phyloP scores from a whole-genome alignment of 2,888 invertebrate species.

The Polydrusus cervinus region DNA sequence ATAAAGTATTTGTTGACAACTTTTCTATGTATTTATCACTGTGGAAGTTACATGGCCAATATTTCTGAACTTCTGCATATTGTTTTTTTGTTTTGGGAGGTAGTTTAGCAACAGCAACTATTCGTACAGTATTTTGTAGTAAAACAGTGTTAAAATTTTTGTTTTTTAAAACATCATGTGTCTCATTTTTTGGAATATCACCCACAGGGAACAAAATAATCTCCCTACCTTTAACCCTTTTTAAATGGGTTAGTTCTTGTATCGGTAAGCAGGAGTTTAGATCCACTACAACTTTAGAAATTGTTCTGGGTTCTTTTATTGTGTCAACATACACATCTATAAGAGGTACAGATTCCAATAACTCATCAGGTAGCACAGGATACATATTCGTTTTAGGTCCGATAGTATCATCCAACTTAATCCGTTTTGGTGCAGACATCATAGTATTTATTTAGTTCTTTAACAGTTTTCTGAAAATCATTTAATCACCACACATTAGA shows the following conservation, averaged over 20 bases:
- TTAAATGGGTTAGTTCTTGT: constrained; percentile 80
- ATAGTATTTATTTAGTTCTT: constrained; percentile 19
- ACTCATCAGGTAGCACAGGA: constrained; percentile 61
- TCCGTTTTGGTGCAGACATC: constrained; percentile 56
- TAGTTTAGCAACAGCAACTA: constrained; percentile 75
- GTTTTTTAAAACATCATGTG: constrained; percentile 66
- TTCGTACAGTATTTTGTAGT: constrained; percentile 72
- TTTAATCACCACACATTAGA: neutral
- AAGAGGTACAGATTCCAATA: constrained; percentile 63
- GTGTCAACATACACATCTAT: constrained; percentile 77
- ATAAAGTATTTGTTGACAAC: constrained; percentile 77
- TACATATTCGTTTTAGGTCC: constrained; percentile 41
- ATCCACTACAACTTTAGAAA: constrained; percentile 77
- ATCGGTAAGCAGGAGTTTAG: constrained; percentile 77
- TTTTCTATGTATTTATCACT: constrained; percentile 84
- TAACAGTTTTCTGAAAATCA: neutral
- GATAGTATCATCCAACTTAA: constrained; percentile 59
- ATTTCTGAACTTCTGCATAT: constrained; percentile 74
- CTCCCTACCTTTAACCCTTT: constrained; percentile 78
- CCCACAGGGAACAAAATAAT: constrained; percentile 74
- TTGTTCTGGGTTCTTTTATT: constrained; percentile 76
- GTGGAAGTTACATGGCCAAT: constrained; percentile 92
- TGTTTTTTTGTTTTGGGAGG: constrained; percentile 81
- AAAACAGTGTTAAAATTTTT: constrained; percentile 73
- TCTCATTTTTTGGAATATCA: constrained; percentile 61